Conservation (phyloP, 1,140 invertebrate species). For the Penaeus chinensis region DNA sequence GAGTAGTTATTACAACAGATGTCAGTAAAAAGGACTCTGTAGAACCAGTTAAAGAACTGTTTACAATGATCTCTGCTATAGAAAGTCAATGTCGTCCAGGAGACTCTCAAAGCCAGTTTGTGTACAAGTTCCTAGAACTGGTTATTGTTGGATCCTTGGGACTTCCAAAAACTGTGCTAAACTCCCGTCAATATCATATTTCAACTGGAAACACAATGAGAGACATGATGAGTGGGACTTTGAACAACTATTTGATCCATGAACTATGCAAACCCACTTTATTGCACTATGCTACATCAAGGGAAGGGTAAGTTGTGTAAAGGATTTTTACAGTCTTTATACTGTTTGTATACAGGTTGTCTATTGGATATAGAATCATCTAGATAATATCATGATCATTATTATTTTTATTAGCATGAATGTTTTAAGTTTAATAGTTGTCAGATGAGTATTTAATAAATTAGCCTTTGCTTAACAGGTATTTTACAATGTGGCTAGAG, state of each 20-base stretch:
- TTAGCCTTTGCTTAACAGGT: conserved; percentile 30
- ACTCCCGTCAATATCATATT: conserved; percentile 58
- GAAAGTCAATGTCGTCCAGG: conserved; percentile 38
- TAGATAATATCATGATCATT: too few relatives aligned
- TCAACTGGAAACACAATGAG: conserved; percentile 27
- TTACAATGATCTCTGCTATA: conserved; percentile 34
- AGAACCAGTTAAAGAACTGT: conserved; percentile 52
- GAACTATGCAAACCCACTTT: conserved; percentile 51
- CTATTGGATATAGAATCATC: neutral
- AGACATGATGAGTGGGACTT: conserved; percentile 61
- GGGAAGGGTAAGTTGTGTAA: conserved; percentile 35
- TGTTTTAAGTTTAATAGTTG: too few relatives aligned
- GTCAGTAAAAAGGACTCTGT: conserved; percentile 44
- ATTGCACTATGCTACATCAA: conserved; percentile 35
- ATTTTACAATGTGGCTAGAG: conserved; percentile 31
- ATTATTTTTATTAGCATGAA: too few relatives aligned
- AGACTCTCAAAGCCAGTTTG: conserved; percentile 41
- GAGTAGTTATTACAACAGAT: conserved; percentile 6
- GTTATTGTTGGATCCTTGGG: conserved; percentile 39
- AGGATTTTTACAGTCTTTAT: neutral
- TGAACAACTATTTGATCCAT: conserved; percentile 49
- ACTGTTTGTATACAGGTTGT: neutral
- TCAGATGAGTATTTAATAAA: neutral
- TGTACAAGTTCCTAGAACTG: conserved; percentile 42
- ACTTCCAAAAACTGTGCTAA: conserved; percentile 46